These are phyloP conservation scores for Octomys mimax DNA, from an alignment of 2,797 vertebrate species.

Conservation along the genomic window DNA sequence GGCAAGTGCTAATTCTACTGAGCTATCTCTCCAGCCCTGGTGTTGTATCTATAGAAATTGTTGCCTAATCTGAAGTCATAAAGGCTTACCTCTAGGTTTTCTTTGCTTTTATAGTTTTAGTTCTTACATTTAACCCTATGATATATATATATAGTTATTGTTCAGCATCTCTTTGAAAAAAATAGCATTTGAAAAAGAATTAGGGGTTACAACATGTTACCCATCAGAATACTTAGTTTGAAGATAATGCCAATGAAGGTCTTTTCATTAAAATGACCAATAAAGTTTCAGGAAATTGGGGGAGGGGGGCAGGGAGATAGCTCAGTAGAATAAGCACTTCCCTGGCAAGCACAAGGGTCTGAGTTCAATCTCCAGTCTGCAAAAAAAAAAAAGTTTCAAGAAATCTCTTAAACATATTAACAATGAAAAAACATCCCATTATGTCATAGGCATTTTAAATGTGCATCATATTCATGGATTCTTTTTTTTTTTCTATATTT, in stretches of 20 bases:
- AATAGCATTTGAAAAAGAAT: not conserved
- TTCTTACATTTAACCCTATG: not conserved
- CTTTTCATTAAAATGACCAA: constrained; percentile 40
- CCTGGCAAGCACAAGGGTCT: too few species aligned
- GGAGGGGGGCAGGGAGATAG: too few species aligned
- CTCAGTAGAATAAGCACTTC: too few species aligned
- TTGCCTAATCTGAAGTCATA: not conserved
- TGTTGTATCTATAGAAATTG: not conserved
- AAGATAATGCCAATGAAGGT: not conserved
- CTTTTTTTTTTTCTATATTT: too few species aligned
- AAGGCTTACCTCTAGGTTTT: not conserved
- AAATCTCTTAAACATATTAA: constrained; percentile 20
- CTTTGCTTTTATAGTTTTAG: not conserved
- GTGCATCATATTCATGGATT: not conserved
- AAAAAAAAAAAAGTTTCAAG: not conserved
- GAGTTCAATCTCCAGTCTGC: too few species aligned
- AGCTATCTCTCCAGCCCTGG: too few species aligned
- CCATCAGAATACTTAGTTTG: not conserved
- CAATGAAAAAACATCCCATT: not conserved
- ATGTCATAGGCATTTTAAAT: not conserved
- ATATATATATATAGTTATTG: not conserved
- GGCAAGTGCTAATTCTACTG: too few species aligned
- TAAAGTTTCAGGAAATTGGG: constrained; percentile 2
- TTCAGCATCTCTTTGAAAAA: not conserved
- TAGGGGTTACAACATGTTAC: not conserved